Evolutionary conservation across 2,888 invertebrate species (phyloP).

Genomic region (Trimorus sp.): DNA sequence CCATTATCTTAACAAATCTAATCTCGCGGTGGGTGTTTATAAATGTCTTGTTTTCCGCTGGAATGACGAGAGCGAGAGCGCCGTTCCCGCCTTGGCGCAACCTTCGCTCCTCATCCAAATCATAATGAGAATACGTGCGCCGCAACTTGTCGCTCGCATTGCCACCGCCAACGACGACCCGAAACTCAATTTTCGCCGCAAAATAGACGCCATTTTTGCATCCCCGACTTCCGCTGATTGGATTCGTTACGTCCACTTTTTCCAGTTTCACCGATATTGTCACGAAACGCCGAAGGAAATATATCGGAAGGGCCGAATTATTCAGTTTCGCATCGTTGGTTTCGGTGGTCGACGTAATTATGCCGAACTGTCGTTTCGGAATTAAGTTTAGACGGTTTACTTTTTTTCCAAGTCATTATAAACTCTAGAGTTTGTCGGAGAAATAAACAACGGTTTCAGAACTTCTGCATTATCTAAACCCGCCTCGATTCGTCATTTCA

Average conservation of each 20-base stretch:
- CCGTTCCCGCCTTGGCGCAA: conserved; percentile 28
- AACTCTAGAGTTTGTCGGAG: too few species aligned
- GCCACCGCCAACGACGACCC: conserved; percentile 1
- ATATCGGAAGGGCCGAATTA: too few species aligned
- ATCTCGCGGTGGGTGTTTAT: conserved; percentile 81
- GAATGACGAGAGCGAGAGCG: conserved; percentile 69
- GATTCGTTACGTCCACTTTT: too few species aligned
- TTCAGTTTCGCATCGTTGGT: too few species aligned
- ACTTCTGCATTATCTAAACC: conserved; percentile 14
- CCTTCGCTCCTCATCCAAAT: conserved; percentile 63
- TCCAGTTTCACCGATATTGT: too few species aligned
- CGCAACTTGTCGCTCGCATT: conserved; percentile 12
- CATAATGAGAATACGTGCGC: conserved; percentile 65
- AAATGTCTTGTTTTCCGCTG: conserved; percentile 81
- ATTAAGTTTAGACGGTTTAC: too few species aligned
- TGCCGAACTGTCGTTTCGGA: too few species aligned
- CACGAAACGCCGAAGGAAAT: too few species aligned
- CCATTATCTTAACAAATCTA: conserved; percentile 82
- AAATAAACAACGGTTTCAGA: too few species aligned
- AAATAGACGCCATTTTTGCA: not conserved
- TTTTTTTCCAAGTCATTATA: too few species aligned
- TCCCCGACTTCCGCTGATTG: too few species aligned
- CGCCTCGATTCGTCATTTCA: not conserved
- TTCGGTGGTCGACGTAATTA: too few species aligned
- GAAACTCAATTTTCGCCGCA: conserved; percentile 1